These are phyloP conservation scores for Prorops nasuta DNA, from an alignment of 1,140 invertebrate species.

Conservation along the genomic window DNA sequence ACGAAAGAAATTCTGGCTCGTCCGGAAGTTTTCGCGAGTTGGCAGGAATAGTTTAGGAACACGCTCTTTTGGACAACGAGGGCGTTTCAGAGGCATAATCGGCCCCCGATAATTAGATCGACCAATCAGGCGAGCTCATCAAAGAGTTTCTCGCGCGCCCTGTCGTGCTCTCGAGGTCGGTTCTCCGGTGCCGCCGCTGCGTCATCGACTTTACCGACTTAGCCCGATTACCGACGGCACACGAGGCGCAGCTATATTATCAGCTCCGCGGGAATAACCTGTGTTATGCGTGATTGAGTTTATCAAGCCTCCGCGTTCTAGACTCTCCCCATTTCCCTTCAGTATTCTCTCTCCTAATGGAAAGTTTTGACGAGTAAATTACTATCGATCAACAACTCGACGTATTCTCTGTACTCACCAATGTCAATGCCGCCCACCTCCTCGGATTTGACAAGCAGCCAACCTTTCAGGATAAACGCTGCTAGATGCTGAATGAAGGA, in stretches of 20 bases:
- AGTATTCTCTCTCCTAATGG: not conserved
- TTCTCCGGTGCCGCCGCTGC: not conserved
- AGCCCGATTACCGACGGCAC: constrained; percentile 39
- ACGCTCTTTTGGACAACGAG: too few relatives aligned
- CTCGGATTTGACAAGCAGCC: too few relatives aligned
- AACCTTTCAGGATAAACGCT: too few relatives aligned
- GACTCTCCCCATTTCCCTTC: constrained; percentile 19
- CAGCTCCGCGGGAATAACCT: constrained; percentile 24
- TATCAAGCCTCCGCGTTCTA: constrained; percentile 28
- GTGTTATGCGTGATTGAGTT: constrained; percentile 40
- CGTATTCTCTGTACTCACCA: not conserved
- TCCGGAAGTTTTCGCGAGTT: not conserved
- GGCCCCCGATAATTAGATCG: constrained; percentile 40
- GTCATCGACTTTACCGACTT: constrained; percentile 8
- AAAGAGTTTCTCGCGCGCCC: constrained; percentile 35
- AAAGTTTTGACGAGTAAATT: constrained; percentile 8
- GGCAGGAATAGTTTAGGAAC: too few relatives aligned
- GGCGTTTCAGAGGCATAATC: too few relatives aligned
- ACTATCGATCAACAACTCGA: constrained; percentile 4
- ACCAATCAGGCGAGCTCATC: constrained; percentile 33
- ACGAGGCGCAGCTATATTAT: constrained; percentile 36
- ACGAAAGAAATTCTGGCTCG: too few relatives aligned
- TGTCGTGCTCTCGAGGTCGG: constrained; percentile 38
- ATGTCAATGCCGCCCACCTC: not conserved
- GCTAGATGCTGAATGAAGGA: too few relatives aligned